Conservation (phyloP, 2,888 invertebrate species). For the Cataglyphis livida region DNA sequence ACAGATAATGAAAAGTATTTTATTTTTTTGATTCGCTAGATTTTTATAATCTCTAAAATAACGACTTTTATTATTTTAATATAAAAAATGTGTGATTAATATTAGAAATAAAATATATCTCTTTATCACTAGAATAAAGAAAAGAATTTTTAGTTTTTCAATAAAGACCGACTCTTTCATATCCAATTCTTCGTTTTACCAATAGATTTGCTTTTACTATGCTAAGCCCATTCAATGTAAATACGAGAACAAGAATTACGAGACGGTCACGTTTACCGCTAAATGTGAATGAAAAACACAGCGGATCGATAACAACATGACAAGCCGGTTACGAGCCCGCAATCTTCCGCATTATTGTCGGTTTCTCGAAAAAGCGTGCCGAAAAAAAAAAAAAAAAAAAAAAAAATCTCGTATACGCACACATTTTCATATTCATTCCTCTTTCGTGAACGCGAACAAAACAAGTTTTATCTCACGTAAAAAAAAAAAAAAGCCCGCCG, state of each 20-base stretch:
- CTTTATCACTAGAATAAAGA: neutral
- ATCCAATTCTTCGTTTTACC: neutral
- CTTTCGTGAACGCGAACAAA: neutral
- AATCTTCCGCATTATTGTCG: conserved; percentile 13
- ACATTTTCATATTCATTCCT: neutral
- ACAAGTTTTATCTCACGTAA: neutral
- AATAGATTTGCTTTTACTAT: neutral
- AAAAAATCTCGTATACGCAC: neutral
- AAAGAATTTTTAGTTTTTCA: neutral
- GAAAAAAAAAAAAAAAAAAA: neutral
- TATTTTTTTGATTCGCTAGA: neutral
- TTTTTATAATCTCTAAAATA: neutral
- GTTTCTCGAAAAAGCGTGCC: neutral
- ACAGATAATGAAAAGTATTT: neutral
- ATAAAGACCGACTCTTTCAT: neutral
- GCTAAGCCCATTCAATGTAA: neutral
- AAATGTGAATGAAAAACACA: conserved; percentile 18
- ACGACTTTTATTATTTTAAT: neutral
- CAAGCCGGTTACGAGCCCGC: neutral
- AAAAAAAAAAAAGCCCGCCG: conserved; percentile 12
- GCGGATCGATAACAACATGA: neutral
- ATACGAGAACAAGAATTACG: neutral
- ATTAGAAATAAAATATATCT: neutral
- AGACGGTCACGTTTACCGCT: neutral
- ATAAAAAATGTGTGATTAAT: neutral